phyloP scores from a whole-genome alignment of 2,797 vertebrate genomes.

The Aplochiton taeniatus region DNA sequence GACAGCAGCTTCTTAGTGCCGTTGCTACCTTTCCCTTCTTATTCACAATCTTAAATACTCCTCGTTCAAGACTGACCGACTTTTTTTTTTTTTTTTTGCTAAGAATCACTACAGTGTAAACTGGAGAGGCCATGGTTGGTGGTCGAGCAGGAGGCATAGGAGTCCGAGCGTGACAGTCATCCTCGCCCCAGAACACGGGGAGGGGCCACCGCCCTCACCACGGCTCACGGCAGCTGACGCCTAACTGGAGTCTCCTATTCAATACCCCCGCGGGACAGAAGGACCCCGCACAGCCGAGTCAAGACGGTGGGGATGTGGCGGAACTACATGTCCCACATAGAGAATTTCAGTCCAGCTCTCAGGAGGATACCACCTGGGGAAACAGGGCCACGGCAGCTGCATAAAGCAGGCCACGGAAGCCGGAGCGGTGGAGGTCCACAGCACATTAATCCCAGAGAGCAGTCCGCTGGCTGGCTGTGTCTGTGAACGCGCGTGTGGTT shows the following conservation, averaged over 20 bases:
- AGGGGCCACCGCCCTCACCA: constrained; percentile 4
- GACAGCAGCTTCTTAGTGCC: constrained; percentile 73
- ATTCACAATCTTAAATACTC: constrained; percentile 69
- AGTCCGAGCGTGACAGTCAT: constrained; percentile 21
- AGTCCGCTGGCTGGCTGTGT: constrained; percentile 52
- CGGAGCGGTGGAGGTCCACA: constrained; percentile 57
- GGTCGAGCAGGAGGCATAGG: constrained; percentile 6
- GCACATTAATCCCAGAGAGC: constrained; percentile 50
- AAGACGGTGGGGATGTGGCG: constrained; percentile 38
- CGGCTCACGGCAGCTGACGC: no score
- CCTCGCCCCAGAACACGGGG: constrained; percentile 12
- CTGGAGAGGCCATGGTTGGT: constrained; percentile 38
- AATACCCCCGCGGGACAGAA: not conserved
- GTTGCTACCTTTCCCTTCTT: constrained; percentile 73
- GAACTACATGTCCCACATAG: constrained; percentile 35
- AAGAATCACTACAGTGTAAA: constrained; percentile 68
- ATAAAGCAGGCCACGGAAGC: constrained; percentile 55
- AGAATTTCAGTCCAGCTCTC: constrained; percentile 44
- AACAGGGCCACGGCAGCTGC: constrained; percentile 13
- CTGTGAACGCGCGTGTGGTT: not conserved
- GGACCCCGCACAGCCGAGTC: constrained; percentile 27
- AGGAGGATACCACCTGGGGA: constrained; percentile 29
- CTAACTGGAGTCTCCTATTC: no score
- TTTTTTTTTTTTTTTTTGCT: no score
- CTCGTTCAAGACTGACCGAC: constrained; percentile 44